A percentile compares a stretch with the other conserved stretches of the same genome.
Evolutionary conservation across 1,140 invertebrate genomes (phyloP).

Genomic region (Bombus consobrinus): DNA sequence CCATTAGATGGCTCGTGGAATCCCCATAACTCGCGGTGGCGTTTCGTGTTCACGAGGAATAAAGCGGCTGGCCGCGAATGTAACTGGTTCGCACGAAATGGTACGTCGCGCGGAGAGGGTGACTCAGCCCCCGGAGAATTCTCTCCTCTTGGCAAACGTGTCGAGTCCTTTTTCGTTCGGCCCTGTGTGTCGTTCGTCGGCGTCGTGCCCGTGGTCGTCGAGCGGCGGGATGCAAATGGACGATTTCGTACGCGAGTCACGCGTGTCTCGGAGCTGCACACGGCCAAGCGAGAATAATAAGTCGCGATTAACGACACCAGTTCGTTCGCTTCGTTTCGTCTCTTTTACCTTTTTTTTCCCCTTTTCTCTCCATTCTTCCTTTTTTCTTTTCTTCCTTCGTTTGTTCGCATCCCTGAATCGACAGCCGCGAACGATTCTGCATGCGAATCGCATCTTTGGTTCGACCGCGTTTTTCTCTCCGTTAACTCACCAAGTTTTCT

Average conservation of each 20-base stretch:
- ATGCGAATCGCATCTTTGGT: not conserved
- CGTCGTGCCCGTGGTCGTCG: not conserved
- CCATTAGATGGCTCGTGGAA: not conserved
- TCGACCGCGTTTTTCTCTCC: not conserved
- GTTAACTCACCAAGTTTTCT: too few relatives aligned
- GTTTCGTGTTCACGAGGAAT: slow-evolving; percentile 32
- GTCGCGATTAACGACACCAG: slow-evolving; percentile 31
- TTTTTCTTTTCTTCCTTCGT: not conserved
- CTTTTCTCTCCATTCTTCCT: not conserved
- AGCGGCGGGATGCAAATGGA: slow-evolving; percentile 45
- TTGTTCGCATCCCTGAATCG: not conserved
- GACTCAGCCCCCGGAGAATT: slow-evolving; percentile 61
- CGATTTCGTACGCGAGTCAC: slow-evolving; percentile 52
- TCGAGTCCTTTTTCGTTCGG: slow-evolving; percentile 53
- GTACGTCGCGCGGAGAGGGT: slow-evolving; percentile 1
- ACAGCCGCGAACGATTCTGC: not conserved
- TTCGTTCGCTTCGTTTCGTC: slow-evolving; percentile 10
- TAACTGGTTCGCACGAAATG: slow-evolving; percentile 41
- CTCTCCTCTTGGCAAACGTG: slow-evolving; percentile 51
- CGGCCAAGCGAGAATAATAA: slow-evolving; percentile 57
- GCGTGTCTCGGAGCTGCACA: slow-evolving; percentile 47
- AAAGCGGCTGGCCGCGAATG: slow-evolving; percentile 1
- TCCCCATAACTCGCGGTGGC: slow-evolving; percentile 1
- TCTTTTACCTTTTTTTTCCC: not conserved
- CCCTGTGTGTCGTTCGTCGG: slow-evolving; percentile 1